Evolutionary conservation across 2,797 vertebrate species (phyloP).

Genomic region (Cirrhinus molitorella): DNA sequence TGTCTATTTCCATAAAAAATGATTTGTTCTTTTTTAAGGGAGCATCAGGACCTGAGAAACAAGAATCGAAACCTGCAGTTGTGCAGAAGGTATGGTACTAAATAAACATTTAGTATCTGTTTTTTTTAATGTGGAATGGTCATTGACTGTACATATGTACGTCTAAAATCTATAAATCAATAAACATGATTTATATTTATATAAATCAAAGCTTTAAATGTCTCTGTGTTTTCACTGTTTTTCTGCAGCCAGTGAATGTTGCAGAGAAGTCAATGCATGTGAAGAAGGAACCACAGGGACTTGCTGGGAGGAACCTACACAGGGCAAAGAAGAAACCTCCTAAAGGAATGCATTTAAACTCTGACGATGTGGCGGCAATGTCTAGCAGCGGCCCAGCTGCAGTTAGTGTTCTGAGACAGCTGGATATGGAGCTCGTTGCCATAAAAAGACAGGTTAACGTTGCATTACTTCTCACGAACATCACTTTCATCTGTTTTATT

Average conservation of each 20-base stretch:
- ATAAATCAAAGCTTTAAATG: neutral
- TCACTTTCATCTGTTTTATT: neutral
- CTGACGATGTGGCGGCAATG: constrained; percentile 89
- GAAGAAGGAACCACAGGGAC: constrained; percentile 86
- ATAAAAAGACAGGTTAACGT: constrained; percentile 90
- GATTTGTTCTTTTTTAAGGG: constrained; percentile 16
- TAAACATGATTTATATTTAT: constrained; percentile 3
- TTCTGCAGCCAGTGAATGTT: constrained; percentile 59
- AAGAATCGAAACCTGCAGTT: constrained; percentile 52
- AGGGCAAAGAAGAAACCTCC: constrained; percentile 94
- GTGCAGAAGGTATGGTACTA: constrained; percentile 46
- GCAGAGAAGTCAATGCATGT: constrained; percentile 81
- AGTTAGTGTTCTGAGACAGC: constrained; percentile 87
- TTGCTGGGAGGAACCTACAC: constrained; percentile 87
- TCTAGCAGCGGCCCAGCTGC: constrained; percentile 87
- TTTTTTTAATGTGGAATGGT: neutral
- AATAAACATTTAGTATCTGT: neutral
- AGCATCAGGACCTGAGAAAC: constrained; percentile 41
- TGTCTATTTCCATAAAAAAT: neutral
- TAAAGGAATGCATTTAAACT: constrained; percentile 93
- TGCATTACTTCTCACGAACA: neutral
- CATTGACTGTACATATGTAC: neutral
- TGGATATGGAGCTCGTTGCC: constrained; percentile 91
- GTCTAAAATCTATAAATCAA: neutral
- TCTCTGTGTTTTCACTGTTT: neutral